Base-by-base conservation (phyloP, 2,113 vertebrate species). In the Prolemur simus region DNA sequence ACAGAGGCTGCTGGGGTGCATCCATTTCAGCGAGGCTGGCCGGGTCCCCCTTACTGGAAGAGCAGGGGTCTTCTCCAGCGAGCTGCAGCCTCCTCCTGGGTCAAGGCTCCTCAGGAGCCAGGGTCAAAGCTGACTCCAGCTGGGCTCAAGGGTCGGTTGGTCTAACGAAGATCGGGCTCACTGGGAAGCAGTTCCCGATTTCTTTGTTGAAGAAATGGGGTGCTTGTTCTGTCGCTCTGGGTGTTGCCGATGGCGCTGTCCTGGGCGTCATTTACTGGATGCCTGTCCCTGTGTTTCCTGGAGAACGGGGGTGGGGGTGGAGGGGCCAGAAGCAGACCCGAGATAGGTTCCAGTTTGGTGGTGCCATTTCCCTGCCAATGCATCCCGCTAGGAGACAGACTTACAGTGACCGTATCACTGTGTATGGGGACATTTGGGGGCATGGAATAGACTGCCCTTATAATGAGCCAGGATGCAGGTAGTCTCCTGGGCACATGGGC, bases 211-310 rank as follows among this genome's bases (percentile, higher is more conserved):
- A 54, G 25, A 39, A 37, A 27, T 1, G 4, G 47, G 58, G 37
- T 4, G 3, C 37, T 1, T 4, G 63, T 56, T n/a, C 39, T 1
- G 8, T 0, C 0, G 8, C 11, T n/a, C 77, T 5, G 52, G 34
- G 47, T 1, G 1, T 0, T 5, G 12, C 45, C 0, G 9, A 15
- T 0, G 39, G 39, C 27, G 0, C 42, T 42, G 0, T 37, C 6
- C 58, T 5, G 23, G 47, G 1, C 1, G 32, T 13, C 18, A 17
- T 3, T 1, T 37, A 17, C 20, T 8, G 0, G 39, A 20, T 3
- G 9, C 27, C 76, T 8, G 17, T 8, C 5, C 42, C 60, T 8
- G 54, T 23, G 0, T 27, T 42, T 63, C 39, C n/a, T 25, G 25
- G n/a, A 74, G 34, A 11, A 13, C 2, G 7, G 5, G 34, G 27